These are phyloP conservation scores for Campaea margaritaria DNA, from an alignment of 2,888 invertebrate species.

Conservation along the genomic window DNA sequence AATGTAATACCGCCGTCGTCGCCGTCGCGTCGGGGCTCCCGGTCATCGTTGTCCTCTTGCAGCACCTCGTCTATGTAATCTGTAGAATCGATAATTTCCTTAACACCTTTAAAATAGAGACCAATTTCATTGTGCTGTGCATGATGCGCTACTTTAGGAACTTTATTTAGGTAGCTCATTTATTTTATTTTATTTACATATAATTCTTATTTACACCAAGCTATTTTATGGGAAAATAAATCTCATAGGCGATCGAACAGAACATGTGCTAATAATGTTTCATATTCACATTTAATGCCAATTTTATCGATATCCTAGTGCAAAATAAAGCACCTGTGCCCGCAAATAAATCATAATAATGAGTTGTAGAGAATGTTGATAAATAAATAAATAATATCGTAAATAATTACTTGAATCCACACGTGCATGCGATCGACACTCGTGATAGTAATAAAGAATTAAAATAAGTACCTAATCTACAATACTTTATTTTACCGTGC, in stretches of 20 bases:
- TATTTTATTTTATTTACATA: constrained; percentile 13
- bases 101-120: constrained; percentile 29
- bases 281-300: constrained; percentile 33
- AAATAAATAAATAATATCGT: constrained; percentile 44
- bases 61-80: constrained; percentile 95
- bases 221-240: constrained; percentile 38
- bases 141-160: constrained; percentile 2
- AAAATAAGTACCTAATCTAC: constrained; percentile 87
- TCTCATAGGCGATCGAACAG: constrained; percentile 34
- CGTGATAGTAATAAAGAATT: constrained; percentile 78
- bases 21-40: constrained; percentile 82
- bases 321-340: constrained; percentile 62
- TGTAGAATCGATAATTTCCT: constrained; percentile 62
- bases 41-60: constrained; percentile 85
- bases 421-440: constrained; percentile 84
- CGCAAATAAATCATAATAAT: constrained; percentile 61
- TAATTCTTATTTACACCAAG: constrained; percentile 24
- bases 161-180: constrained; percentile 31
- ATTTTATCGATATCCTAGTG: constrained; percentile 47
- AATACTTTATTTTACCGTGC: constrained; percentile 92
- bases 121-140: constrained; percentile 32
- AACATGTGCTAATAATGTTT: constrained; percentile 35
- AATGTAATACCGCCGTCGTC: constrained; percentile 96
- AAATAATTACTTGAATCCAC: constrained; percentile 73
- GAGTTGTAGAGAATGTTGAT: constrained; percentile 45